These are phyloP conservation scores for Epirrhoe alternata DNA, from an alignment of 2,888 invertebrate genomes.

Conservation along the genomic window DNA sequence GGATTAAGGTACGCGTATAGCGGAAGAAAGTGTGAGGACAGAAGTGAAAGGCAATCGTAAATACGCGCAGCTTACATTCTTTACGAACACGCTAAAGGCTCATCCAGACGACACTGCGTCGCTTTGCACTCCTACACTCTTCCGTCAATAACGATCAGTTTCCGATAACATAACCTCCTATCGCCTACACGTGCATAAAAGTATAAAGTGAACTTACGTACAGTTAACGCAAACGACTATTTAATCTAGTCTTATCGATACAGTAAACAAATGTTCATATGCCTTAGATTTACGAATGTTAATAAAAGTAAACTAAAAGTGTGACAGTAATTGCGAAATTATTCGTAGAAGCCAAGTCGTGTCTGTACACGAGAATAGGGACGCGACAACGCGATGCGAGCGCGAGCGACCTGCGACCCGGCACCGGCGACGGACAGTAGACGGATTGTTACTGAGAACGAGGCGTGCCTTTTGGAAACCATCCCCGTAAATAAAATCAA, in stretches of 20 bases:
- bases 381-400: constrained; percentile 71
- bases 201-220: constrained; percentile 80
- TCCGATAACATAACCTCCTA: constrained; percentile 75
- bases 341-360: constrained; percentile 80
- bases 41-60: constrained; percentile 49
- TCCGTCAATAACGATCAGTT: constrained; percentile 77
- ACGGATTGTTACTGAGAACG: constrained; percentile 81
- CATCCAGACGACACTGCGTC: constrained; percentile 56
- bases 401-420: constrained; percentile 60
- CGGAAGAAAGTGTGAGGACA: constrained; percentile 52
- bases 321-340: constrained; percentile 75
- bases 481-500: constrained; percentile 64
- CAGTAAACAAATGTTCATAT: constrained; percentile 60
- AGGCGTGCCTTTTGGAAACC: constrained; percentile 82
- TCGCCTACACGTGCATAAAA: constrained; percentile 79
- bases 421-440: constrained; percentile 81
- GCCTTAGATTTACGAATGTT: constrained; percentile 74
- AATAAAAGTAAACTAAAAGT: constrained; percentile 67
- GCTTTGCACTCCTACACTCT: constrained; percentile 74
- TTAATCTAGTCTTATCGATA: constrained; percentile 77
- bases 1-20: constrained; percentile 54
- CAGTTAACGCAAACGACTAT: constrained; percentile 76
- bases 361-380: constrained; percentile 74
- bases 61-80: constrained; percentile 54
- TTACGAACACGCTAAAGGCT: constrained; percentile 55